Conservation (phyloP, 2,113 vertebrate genomes). For the Pongo pygmaeus region DNA sequence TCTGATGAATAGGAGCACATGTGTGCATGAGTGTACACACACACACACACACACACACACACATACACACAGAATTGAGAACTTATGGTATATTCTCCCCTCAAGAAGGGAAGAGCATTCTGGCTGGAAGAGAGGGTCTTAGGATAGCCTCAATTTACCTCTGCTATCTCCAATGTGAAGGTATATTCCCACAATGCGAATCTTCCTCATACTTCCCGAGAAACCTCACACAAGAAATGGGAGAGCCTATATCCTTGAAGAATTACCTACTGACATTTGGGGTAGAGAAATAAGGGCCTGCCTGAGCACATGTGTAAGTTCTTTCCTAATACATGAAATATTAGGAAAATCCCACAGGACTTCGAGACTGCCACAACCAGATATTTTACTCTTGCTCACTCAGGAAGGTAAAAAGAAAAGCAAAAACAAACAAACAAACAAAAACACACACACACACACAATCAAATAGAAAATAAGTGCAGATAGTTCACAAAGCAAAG, state of each 20-base stretch:
- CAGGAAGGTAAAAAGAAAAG: neutral
- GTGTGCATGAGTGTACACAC: too few relatives aligned
- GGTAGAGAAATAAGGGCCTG: neutral
- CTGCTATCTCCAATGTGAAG: neutral
- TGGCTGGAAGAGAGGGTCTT: neutral
- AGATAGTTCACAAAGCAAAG: slow-evolving; percentile 29
- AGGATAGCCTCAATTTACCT: neutral
- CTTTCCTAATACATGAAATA: neutral
- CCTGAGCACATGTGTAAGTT: neutral
- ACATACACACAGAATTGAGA: neutral
- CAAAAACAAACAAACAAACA: neutral
- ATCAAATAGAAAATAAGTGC: neutral
- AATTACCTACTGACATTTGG: neutral
- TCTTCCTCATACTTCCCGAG: neutral
- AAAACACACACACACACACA: too few relatives aligned
- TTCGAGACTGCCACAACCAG: neutral
- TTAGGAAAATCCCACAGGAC: neutral
- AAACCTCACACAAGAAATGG: neutral
- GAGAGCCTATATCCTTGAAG: neutral
- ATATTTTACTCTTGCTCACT: neutral
- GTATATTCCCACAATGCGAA: neutral
- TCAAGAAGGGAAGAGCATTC: neutral
- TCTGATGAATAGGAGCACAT: neutral
- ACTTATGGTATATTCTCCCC: neutral
- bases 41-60: rapidly evolving